Conservation (phyloP, 2,888 invertebrate species). For the Caenorhabditis zanzibari region DNA sequence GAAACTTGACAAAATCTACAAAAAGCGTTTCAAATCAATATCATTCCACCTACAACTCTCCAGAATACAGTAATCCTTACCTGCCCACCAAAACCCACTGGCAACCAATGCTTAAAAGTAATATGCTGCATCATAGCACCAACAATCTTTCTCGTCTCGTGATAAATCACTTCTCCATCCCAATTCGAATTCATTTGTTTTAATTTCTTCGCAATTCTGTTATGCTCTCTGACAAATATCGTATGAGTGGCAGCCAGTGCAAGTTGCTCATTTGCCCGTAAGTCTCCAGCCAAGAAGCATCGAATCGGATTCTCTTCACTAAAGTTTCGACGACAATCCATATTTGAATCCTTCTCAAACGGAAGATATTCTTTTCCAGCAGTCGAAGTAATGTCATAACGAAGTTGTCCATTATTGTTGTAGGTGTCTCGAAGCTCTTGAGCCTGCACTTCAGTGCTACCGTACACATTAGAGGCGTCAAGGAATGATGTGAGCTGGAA, state of each 20-base stretch:
- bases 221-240: conserved; percentile 93
- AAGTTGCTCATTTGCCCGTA: conserved; percentile 87
- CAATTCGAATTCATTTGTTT: conserved; percentile 92
- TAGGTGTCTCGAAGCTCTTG: conserved; percentile 81
- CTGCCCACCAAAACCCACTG: conserved; percentile 89
- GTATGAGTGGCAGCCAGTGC: conserved; percentile 87
- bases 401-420: conserved; percentile 79
- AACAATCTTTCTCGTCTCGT: conserved; percentile 88
- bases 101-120: conserved; percentile 95
- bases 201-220: conserved; percentile 90
- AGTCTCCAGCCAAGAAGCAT: conserved; percentile 96
- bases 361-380: conserved; percentile 91
- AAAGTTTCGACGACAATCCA: conserved; percentile 88
- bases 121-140: conserved; percentile 97
- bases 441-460: conserved; percentile 88
- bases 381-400: conserved; percentile 69
- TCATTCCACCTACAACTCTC: too few relatives aligned
- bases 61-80: not conserved
- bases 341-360: conserved; percentile 90
- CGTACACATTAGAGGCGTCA: conserved; percentile 97
- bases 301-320: conserved; percentile 87
- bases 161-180: conserved; percentile 94
- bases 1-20: too few relatives aligned
- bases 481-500: conserved; percentile 92
- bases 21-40: too few relatives aligned